phyloP scores from a whole-genome alignment of 2,113 vertebrate species.

The Rhinopithecus roxellana region DNA sequence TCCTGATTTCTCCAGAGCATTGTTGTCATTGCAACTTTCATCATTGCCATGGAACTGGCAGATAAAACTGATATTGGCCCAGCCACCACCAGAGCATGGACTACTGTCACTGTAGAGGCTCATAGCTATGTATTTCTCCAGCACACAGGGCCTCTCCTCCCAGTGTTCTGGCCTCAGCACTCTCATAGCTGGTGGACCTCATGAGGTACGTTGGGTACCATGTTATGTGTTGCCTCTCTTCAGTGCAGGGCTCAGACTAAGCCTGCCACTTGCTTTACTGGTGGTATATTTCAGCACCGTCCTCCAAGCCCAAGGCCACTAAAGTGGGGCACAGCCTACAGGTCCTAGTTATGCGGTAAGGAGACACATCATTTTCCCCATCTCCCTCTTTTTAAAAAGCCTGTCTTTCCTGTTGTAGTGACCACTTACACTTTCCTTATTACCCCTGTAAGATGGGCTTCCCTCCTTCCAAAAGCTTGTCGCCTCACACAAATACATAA shows the following conservation, averaged over 20 bases:
- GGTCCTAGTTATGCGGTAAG: not conserved
- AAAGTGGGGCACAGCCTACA: not conserved
- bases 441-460: not conserved
- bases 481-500: not conserved
- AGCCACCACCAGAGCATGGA: not conserved
- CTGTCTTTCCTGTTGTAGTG: not conserved
- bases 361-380: not conserved
- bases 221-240: not conserved
- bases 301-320: not conserved
- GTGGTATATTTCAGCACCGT: not conserved
- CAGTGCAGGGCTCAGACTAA: not conserved
- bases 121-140: too few relatives aligned
- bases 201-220: not conserved
- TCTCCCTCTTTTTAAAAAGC: not conserved
- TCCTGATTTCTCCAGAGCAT: not conserved
- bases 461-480: not conserved
- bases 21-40: not conserved
- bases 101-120: not conserved
- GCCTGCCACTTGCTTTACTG: not conserved
- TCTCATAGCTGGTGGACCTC: not conserved
- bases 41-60: not conserved
- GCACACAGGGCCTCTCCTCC: not conserved
- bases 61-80: not conserved
- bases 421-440: not conserved
- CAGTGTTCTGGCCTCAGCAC: not conserved